These are phyloP conservation scores for Boleophthalmus pectinirostris DNA, from an alignment of 2,113 vertebrate genomes.

Conservation along the genomic window DNA sequence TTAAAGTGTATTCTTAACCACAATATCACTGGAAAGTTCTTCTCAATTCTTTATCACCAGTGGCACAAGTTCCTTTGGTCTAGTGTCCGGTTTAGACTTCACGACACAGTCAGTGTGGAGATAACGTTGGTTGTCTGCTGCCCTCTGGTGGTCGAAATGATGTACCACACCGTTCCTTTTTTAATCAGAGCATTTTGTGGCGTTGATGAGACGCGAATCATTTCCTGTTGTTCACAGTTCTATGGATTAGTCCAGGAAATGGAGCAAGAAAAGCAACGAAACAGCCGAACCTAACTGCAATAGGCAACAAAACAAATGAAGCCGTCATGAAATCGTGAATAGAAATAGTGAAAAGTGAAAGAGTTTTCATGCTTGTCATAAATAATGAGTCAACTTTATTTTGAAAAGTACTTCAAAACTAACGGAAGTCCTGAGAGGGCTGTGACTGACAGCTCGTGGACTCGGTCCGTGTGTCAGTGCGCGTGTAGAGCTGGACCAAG, in stretches of 20 bases:
- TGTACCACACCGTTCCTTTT: background rate
- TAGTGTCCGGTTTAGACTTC: background rate
- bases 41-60: too few species aligned
- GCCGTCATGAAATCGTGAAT: too few species aligned
- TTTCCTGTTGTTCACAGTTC: too few species aligned
- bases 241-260: too few species aligned
- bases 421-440: background rate
- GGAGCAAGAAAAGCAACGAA: too few species aligned
- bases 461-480: slow-evolving; percentile 8
- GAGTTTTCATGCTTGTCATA: background rate
- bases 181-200: background rate
- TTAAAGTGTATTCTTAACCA: too few species aligned
- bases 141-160: slow-evolving; percentile 20
- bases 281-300: too few species aligned
- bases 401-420: background rate
- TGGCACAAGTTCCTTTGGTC: too few species aligned
- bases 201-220: too few species aligned
- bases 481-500: slow-evolving; percentile 20
- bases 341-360: too few species aligned
- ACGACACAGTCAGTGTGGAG: background rate
- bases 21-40: too few species aligned
- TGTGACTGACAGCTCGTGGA: slow-evolving; percentile 7
- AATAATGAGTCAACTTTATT: background rate
- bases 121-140: slow-evolving; percentile 16
- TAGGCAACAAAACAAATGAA: background rate